A percentile compares a stretch with the other conserved stretches of the same genome.
Evolutionary conservation across 2,888 invertebrate genomes (phyloP).

Genomic region (Sialis fuliginosa): DNA sequence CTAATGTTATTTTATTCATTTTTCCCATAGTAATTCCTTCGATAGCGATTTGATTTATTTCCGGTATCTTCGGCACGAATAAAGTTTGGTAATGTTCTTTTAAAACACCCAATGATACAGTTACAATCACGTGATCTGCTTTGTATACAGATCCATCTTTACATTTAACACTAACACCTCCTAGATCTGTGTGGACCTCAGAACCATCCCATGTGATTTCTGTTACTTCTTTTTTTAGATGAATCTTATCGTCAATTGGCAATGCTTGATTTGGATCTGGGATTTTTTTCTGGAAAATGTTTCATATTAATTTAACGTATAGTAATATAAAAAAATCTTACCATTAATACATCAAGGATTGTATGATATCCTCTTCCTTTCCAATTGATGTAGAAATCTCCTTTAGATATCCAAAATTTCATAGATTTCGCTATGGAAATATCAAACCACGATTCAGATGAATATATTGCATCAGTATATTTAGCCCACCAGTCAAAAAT

Average conservation of each 20-base stretch:
- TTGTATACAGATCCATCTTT: constrained; percentile 33
- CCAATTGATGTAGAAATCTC: not conserved
- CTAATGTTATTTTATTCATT: constrained; percentile 51
- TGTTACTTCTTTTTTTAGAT: constrained; percentile 34
- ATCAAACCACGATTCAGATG: no score
- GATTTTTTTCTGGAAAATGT: constrained; percentile 27
- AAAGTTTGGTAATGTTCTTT: constrained; percentile 34
- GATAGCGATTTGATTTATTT: constrained; percentile 35
- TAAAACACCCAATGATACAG: constrained; percentile 47
- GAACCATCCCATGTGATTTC: constrained; percentile 21
- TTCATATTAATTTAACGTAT: not conserved
- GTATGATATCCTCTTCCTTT: not conserved
- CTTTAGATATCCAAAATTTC: not conserved
- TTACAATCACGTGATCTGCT: constrained; percentile 47
- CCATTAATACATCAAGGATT: not conserved
- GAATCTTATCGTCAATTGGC: constrained; percentile 24
- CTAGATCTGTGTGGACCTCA: constrained; percentile 18
- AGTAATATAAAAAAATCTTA: not conserved
- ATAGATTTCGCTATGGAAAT: no score
- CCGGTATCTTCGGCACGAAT: constrained; percentile 40
- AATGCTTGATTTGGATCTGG: constrained; percentile 26
- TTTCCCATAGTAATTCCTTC: constrained; percentile 43
- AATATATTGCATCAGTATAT: no score
- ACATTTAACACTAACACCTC: constrained; percentile 28
- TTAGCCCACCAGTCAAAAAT: no score